Evolutionary conservation across 2,797 vertebrate species (phyloP), one percentile per base, ranked within the genome.

Genomic region (Cyclura pinguis): DNA sequence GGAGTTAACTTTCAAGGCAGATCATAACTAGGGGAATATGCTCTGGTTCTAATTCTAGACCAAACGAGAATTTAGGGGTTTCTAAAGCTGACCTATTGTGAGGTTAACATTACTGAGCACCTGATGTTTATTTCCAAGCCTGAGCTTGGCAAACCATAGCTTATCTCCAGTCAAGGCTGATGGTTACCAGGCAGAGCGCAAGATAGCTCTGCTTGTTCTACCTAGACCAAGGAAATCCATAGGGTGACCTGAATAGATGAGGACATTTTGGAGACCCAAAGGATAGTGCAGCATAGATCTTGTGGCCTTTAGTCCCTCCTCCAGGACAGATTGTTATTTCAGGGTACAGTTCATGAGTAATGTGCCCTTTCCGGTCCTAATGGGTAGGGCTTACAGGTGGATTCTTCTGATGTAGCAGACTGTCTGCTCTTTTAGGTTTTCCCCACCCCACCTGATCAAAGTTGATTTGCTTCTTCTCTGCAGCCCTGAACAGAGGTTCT

Each of bases 401-500:
- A 14, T 88, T 81, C 14, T 67, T 27, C 78, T 42, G 74, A n/a
- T 42, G 20, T 22, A 32, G 35, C 35, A 69, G 4, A 24, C 55
- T 50, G 8, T 42, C 64, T 32, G 35, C 5, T 88, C 29, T 84
- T 83, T 4, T 87, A 74, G 20, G 2, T 62, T 0, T 0, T 13
- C 20, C 18, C 81, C 42, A n/a, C 9, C 80, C 85, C 80, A 86
- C 87, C 87, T 92, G 29, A 90, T 88, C 2, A 88, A 59, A 27
- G 1, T 77, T 95, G 64, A 20, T 69, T 84, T 84, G 73, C 59
- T 29, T 96, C 88, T 93, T 88, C 84, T 92, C 88, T 92, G 77
- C 96, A 99, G 99, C 97, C 99, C 99, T 27, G 99, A 99, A 94
- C 99, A 99, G 97, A 98, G 98, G 91, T 99, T 99, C 95, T 99